Evolutionary conservation across 2,797 vertebrate genomes (phyloP), one percentile per base, ranked within the genome.

Genomic region (Tarsius wallacei): DNA sequence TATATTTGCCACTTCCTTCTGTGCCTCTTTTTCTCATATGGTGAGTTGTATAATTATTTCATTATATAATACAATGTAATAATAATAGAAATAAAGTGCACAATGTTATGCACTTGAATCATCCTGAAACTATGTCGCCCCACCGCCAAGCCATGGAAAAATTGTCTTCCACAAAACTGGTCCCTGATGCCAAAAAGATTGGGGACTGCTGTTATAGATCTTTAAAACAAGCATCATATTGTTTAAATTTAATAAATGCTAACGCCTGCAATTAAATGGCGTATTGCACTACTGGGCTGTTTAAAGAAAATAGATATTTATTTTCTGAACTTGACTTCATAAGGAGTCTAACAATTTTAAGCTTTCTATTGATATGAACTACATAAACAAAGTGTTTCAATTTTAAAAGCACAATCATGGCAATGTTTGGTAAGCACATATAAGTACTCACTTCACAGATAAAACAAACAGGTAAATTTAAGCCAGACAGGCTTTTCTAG

Each of bases 261-360:
- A 66, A 57, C 8, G 71, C 19, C 15, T 70, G 36, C 24, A 93
- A 19, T 24, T 76, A 90, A 81, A 89, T 66, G 6, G 10, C 8
- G 53, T 83, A 31, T 47, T 90, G 13, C 9, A 83, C 15, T 77
- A 83, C n/a, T 78, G 77, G 12, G 3, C 55, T 82, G 7, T 83
- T 66, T 83, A 93, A 93, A 51, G 49, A 92, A 83, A 80, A 84
- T 47, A 89, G 68, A 83, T 71, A 64, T 21, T 28, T 73, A 12
- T 83, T 87, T 86, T 93, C 55, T 94, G 26, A 93, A 55, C 12
- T 77, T 89, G n/a, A 85, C 22, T 80, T 85, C 77, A 84, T 74
- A 76, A 61, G 22, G 42, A 81, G 24, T 70, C 68, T 89, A 90
- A 71, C 61, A 82, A 92, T 77, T 82, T 16, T 36, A 92, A 92